Evolutionary conservation across 1,140 invertebrate genomes (phyloP).

Genomic region (Acyrthosiphon pisum): DNA sequence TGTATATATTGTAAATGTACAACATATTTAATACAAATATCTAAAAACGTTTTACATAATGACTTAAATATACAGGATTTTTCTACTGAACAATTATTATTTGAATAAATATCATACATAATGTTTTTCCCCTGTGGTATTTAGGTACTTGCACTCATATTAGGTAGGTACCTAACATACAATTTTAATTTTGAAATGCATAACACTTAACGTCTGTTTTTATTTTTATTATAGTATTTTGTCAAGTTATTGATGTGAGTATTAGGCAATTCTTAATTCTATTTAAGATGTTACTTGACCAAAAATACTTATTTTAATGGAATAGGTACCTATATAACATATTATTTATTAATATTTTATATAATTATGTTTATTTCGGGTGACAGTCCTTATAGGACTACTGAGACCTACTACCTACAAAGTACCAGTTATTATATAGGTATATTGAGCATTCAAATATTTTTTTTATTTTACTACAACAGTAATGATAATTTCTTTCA

Average conservation of each 20-base stretch:
- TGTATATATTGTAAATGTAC: background rate
- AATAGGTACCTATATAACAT: background rate
- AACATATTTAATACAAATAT: background rate
- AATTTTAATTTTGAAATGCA: background rate
- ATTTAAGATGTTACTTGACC: background rate
- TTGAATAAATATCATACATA: background rate
- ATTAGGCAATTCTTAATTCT: background rate
- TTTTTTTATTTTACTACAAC: background rate
- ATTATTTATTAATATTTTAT: constrained; percentile 5
- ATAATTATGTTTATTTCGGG: background rate
- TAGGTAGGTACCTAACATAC: background rate
- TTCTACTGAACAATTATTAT: background rate
- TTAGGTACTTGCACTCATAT: background rate
- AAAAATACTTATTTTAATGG: background rate
- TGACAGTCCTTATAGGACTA: background rate
- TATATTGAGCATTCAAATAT: background rate
- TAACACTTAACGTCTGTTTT: background rate
- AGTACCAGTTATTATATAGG: background rate
- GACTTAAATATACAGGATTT: background rate
- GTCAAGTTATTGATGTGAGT: background rate
- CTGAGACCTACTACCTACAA: background rate
- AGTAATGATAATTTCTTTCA: background rate
- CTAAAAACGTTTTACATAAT: background rate
- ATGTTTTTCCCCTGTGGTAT: background rate
- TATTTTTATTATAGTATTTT: background rate